These are phyloP conservation scores for Anoplophora glabripennis DNA, from an alignment of 1,140 invertebrate species.

Conservation along the genomic window DNA sequence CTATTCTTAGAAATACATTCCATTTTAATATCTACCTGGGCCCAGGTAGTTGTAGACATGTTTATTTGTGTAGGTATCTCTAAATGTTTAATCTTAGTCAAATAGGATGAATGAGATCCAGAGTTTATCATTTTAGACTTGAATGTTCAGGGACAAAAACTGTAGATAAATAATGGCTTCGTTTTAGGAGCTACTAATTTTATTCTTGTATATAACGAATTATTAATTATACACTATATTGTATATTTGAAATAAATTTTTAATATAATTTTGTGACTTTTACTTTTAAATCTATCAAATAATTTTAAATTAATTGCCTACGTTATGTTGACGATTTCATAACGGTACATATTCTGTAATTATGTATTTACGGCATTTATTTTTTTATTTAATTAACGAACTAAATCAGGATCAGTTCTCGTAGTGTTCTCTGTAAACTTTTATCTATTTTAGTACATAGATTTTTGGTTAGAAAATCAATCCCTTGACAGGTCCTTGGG, in stretches of 20 bases:
- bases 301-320: background rate
- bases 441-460: too few relatives aligned
- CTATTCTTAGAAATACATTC: slow-evolving; percentile 24
- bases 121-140: background rate
- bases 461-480: too few relatives aligned
- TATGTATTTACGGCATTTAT: background rate
- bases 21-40: slow-evolving; percentile 12
- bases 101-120: slow-evolving; percentile 10
- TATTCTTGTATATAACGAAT: slow-evolving; percentile 39
- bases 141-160: slow-evolving; percentile 6
- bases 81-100: background rate
- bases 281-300: slow-evolving; percentile 10
- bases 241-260: slow-evolving; percentile 40
- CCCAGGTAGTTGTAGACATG: slow-evolving; percentile 13
- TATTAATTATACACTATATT: slow-evolving; percentile 27
- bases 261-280: slow-evolving; percentile 23
- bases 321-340: background rate
- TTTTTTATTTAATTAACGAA: too few relatives aligned
- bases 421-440: too few relatives aligned
- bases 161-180: slow-evolving; percentile 21
- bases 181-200: slow-evolving; percentile 39
- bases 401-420: too few relatives aligned
- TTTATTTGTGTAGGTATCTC: too few relatives aligned
- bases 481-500: too few relatives aligned
- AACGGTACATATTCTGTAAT: background rate